Conservation (phyloP, 2,888 invertebrate species). For the Strigamia maritima region DNA sequence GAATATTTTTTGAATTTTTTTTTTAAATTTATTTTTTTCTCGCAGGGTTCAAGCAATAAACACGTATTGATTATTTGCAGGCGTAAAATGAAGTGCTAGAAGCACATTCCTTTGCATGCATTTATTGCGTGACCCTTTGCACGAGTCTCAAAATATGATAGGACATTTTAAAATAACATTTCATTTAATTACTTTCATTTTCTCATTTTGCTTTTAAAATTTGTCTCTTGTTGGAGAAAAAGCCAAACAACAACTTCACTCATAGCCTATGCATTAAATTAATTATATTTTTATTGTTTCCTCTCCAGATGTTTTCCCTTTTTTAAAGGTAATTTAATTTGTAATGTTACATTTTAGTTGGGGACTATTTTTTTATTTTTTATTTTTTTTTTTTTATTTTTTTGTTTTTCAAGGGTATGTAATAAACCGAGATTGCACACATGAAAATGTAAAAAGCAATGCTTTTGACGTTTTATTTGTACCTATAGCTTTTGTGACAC, state of each 20-base stretch:
- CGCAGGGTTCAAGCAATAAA: not conserved
- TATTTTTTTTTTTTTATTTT: not conserved
- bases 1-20: not conserved
- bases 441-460: not conserved
- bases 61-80: not conserved
- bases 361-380: not conserved
- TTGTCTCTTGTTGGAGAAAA: not conserved
- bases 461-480: constrained; percentile 6
- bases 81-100: constrained; percentile 13
- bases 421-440: not conserved
- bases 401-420: not conserved
- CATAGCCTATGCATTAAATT: not conserved
- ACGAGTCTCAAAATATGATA: not conserved
- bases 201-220: not conserved
- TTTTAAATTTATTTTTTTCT: not conserved
- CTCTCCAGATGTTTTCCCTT: not conserved
- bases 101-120: not conserved
- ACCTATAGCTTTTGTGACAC: constrained; percentile 2
- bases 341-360: too few relatives aligned
- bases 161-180: not conserved
- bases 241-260: not conserved
- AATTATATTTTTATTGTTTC: not conserved
- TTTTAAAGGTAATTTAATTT: not conserved
- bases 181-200: not conserved
- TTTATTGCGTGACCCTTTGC: constrained; percentile 17